Percentiles rank a stretch among this genome's conserved stretches.
These are phyloP conservation scores for Aethes cnicana DNA, from an alignment of 2,888 invertebrate genomes.

Conservation along the genomic window DNA sequence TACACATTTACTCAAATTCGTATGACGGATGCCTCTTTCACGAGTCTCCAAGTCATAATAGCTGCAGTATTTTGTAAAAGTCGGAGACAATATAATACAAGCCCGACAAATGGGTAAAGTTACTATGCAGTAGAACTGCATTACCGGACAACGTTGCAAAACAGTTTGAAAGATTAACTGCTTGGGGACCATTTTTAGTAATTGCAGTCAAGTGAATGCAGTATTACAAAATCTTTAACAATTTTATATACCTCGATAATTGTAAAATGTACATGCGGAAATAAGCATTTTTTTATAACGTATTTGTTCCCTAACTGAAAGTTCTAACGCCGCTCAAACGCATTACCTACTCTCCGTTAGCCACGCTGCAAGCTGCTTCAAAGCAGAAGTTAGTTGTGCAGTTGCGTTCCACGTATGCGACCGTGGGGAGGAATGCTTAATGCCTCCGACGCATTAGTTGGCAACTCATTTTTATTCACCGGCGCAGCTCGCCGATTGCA, in stretches of 20 bases:
- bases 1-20: slow-evolving; percentile 36
- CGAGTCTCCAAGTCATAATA: slow-evolving; percentile 38
- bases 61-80: slow-evolving; percentile 43
- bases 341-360: too few species aligned
- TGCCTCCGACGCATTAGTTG: slow-evolving; percentile 50
- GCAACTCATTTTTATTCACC: slow-evolving; percentile 53
- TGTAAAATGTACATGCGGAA: too few species aligned
- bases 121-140: slow-evolving; percentile 35
- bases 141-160: too few species aligned
- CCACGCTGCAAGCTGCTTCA: too few species aligned
- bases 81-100: slow-evolving; percentile 6
- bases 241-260: too few species aligned
- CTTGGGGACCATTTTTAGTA: too few species aligned
- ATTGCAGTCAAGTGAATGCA: too few species aligned
- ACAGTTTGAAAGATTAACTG: too few species aligned
- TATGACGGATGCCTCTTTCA: slow-evolving; percentile 36
- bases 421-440: slow-evolving; percentile 51
- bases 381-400: neutral
- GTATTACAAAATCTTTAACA: too few species aligned
- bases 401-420: slow-evolving; percentile 45
- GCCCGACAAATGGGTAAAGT: slow-evolving; percentile 40
- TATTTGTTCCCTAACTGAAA: too few species aligned
- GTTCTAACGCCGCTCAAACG: too few species aligned
- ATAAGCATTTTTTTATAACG: too few species aligned
- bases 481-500: slow-evolving; percentile 28